phyloP scores from a whole-genome alignment of 2,888 invertebrate genomes.

The Resseliella maxima region DNA sequence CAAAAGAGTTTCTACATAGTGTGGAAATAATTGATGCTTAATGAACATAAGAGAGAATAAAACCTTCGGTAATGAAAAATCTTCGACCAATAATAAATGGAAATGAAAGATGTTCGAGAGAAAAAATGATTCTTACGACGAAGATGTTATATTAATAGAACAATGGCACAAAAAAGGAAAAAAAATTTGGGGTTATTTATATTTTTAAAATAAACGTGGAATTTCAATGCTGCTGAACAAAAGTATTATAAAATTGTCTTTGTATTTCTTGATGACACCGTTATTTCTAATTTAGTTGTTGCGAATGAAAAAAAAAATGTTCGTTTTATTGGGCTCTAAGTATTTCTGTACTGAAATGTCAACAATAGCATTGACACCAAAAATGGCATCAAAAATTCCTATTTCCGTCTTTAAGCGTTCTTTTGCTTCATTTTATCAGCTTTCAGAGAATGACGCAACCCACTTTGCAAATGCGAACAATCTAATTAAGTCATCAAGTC shows the following conservation, averaged over 20 bases:
- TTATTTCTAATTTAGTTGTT: neutral
- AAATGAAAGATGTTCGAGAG: neutral
- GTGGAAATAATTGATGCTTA: constrained; percentile 26
- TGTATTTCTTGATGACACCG: neutral
- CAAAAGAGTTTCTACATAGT: too few species aligned
- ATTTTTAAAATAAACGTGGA: neutral
- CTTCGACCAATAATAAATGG: constrained; percentile 11
- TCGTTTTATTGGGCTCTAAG: neutral
- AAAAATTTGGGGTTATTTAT: neutral
- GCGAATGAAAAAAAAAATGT: neutral
- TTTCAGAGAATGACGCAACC: neutral
- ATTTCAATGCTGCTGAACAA: neutral
- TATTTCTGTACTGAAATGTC: neutral
- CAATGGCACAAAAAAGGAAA: neutral
- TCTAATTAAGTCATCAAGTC: constrained; percentile 48
- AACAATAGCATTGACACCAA: neutral
- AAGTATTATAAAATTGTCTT: neutral
- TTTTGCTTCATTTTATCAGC: neutral
- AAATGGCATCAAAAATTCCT: neutral
- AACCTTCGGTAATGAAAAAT: neutral
- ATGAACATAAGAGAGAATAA: neutral
- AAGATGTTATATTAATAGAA: too few species aligned
- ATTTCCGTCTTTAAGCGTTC: neutral
- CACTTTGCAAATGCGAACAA: constrained; percentile 2
- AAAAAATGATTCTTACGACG: neutral